These are phyloP conservation scores for Philotrypesis tridentata DNA, from an alignment of 1,140 invertebrate genomes.

Conservation along the genomic window DNA sequence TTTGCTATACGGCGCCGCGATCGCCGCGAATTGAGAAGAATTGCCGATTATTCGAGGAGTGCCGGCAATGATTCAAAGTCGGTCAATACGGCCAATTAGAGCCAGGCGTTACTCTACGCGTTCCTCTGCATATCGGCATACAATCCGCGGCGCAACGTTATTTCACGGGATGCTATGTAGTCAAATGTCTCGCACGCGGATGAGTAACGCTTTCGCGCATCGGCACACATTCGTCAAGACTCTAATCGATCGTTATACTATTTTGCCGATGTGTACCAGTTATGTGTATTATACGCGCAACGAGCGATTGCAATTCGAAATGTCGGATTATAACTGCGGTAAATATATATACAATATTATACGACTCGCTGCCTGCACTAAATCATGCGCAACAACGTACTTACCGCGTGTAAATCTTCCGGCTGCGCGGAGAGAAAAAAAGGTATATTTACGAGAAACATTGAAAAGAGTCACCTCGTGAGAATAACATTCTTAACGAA, in stretches of 20 bases:
- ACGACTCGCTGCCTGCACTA: not conserved
- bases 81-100: constrained; percentile 42
- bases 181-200: too few species aligned
- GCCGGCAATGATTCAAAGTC: constrained; percentile 53
- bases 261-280: too few species aligned
- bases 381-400: not conserved
- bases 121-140: not conserved
- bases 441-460: too few species aligned
- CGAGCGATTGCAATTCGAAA: not conserved
- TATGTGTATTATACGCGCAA: too few species aligned
- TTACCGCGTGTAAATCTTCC: not conserved
- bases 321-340: too few species aligned
- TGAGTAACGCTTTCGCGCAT: too few species aligned
- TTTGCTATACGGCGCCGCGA: not conserved
- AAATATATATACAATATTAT: too few species aligned
- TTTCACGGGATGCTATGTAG: not conserved
- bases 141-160: too few species aligned
- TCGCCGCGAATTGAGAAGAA: constrained; percentile 44
- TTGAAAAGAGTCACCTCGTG: not conserved
- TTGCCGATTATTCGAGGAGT: constrained; percentile 52
- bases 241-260: too few species aligned
- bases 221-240: too few species aligned
- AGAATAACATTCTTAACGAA: not conserved
- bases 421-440: not conserved
- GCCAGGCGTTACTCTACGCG: not conserved